Base-by-base conservation (phyloP, 2,113 vertebrate genomes). In the Syngnathus floridae region DNA sequence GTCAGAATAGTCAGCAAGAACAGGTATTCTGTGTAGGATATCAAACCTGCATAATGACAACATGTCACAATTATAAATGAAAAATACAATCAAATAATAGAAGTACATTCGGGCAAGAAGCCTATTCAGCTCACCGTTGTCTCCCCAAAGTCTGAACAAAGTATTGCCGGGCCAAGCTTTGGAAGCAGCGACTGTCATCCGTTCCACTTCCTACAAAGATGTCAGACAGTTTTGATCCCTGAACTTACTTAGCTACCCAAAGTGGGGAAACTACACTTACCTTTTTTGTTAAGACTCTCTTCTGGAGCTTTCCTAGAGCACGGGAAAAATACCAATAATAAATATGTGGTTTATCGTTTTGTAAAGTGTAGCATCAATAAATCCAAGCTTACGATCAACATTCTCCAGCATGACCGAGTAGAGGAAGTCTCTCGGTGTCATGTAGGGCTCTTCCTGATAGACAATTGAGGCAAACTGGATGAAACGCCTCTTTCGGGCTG, bases 401-500 rank as follows among this genome's bases (percentile, higher is more conserved):
- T 91, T 84, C 73, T 98, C 95, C 81, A 98, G 92, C 90, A 96
- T 92, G 4, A 98, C 90, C 8, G 97, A 98, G 77, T 90, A 96
- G 48, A 99, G 89, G 88, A 98, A 99, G 86, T 98, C 96, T 74
- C 95, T 91, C 0, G 97, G 96, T 41, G 95, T 98, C 96, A 99
- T 98, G 78, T 95, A 98, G 74, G 89, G 82, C 70, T 98, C 95
- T 46, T 92, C 82, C 8, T 95, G 90, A 51, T 94, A 93, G 31
- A 92, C 77, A 78, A 95, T 19, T 0, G 97, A 97, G 6, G 95
- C 94, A 71, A 97, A 98, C 83, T 93, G 92, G 91, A 80, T 88
- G 80, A 99, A 98, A 36, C 95, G 93, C 0, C 69, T 0, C 68
- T 46, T 82, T 4, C 88, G 84, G 66, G 80, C 72, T 2, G 86